phyloP scores from a whole-genome alignment of 2,888 invertebrate genomes.

The Cheilosia urbana region DNA sequence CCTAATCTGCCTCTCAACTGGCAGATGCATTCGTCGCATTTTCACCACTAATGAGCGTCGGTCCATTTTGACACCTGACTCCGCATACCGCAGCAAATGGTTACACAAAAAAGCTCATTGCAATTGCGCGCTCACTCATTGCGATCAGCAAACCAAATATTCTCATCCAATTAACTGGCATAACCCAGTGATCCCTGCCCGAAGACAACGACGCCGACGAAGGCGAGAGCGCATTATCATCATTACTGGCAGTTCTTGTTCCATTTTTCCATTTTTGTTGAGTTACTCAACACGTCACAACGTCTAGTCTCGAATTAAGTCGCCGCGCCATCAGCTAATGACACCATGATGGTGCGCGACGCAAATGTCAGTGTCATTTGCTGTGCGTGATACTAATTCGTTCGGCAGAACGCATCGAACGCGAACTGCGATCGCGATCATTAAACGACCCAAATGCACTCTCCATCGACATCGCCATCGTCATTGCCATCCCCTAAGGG shows the following conservation, averaged over 20 bases:
- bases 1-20: not conserved
- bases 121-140: not conserved
- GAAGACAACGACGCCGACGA: not conserved
- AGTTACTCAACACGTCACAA: constrained; percentile 43
- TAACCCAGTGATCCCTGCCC: constrained; percentile 19
- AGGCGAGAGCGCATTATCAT: constrained; percentile 30
- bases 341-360: constrained; percentile 49
- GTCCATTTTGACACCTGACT: constrained; percentile 33
- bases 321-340: constrained; percentile 59
- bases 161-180: constrained; percentile 26
- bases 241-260: constrained; percentile 42
- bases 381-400: constrained; percentile 64
- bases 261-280: constrained; percentile 34
- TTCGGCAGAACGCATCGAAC: constrained; percentile 16
- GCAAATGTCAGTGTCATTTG: constrained; percentile 54
- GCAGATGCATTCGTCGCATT: not conserved
- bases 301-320: constrained; percentile 59
- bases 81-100: not conserved
- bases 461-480: not conserved
- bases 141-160: constrained; percentile 37
- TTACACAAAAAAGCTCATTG: not conserved
- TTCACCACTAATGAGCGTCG: not conserved
- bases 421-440: constrained; percentile 45
- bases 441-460: constrained; percentile 52
- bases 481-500: constrained; percentile 46